Evolutionary conservation across 2,113 vertebrate genomes (phyloP), one percentile per base, ranked within the genome.

Genomic region (Neolamprologus tretocephalus): DNA sequence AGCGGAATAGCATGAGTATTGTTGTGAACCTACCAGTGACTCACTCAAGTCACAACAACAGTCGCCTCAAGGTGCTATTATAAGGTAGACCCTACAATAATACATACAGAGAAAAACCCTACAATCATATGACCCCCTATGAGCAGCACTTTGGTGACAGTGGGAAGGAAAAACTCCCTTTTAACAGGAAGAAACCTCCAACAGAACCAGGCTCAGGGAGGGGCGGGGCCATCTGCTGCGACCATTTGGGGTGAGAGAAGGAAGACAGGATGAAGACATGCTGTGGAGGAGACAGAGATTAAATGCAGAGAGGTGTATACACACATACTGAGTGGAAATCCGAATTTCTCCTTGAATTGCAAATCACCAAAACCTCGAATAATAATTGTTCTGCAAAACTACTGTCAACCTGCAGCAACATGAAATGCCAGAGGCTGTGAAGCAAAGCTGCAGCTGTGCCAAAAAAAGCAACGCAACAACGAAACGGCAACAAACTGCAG

Each of bases 241-340:
- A 55, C 0, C 0, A 0, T 0, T 28, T 58, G 8, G 26, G 8
- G 28, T 2, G 57, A 61, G 2, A 61, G 28, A 17, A 61, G 1
- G 28, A 61, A 61, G 9, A 61, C 58, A 0, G 58, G 58, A 63
- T 33, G 0, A 2, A 33, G 28, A 33, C 58, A 35, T 63, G 28
- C 16, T 19, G 58, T 63, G 58, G 28, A 63, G 0, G 58, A 35
- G 31, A 11, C 58, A 11, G 28, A 11, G 28, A 7, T 11, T 63
- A 11, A 35, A 63, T 1, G 31, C 31, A 63, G 58, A 63, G 58
- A 63, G 6, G 31, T 19, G 58, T 63, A 63, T 0, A 35, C 58
- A 63, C 31, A 63, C 17, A 63, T 63, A 63, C 31, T 35, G 6
- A 63, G 58, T 35, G 58, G 31, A 2, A 63, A 63, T 19, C 6